A percentile compares a stretch with the other conserved stretches of the same genome.
Conservation (phyloP, 2,113 vertebrate genomes). For the Coturnix japonica region DNA sequence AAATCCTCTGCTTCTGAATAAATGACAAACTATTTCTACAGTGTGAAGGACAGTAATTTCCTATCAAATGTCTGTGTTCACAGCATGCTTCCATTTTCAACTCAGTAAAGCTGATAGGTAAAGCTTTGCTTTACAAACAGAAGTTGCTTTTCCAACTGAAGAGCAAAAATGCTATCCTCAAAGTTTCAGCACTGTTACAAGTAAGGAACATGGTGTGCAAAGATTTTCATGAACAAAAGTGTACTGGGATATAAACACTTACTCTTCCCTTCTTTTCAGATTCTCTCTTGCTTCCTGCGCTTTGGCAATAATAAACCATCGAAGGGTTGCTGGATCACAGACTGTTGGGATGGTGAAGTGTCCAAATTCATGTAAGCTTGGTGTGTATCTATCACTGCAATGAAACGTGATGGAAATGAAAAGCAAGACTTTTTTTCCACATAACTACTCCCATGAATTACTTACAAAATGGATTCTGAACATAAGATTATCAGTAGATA, state of each 20-base stretch:
- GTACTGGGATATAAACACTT: conserved; percentile 52
- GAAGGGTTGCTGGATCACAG: conserved; percentile 84
- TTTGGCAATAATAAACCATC: conserved; percentile 87
- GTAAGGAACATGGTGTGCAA: not conserved
- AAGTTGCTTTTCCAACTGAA: not conserved
- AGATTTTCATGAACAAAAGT: not conserved
- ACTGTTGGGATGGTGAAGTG: conserved; percentile 87
- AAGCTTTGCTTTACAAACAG: not conserved
- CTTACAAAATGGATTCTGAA: not conserved
- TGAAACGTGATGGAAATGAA: not conserved
- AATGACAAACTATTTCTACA: not conserved
- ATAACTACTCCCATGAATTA: not conserved
- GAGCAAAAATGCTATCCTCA: not conserved
- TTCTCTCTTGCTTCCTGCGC: conserved; percentile 87
- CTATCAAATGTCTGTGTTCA: not conserved
- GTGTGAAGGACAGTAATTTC: not conserved
- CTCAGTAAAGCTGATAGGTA: not conserved
- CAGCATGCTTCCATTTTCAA: not conserved
- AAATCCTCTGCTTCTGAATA: not conserved
- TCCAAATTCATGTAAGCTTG: conserved; percentile 88
- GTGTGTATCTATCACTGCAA: conserved; percentile 84
- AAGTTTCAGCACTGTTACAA: not conserved
- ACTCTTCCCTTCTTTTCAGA: conserved; percentile 83
- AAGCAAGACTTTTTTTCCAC: not conserved
- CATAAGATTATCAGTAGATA: not conserved